phyloP scores from a whole-genome alignment of 2,888 invertebrate genomes.

The Patella ulyssiponensis region DNA sequence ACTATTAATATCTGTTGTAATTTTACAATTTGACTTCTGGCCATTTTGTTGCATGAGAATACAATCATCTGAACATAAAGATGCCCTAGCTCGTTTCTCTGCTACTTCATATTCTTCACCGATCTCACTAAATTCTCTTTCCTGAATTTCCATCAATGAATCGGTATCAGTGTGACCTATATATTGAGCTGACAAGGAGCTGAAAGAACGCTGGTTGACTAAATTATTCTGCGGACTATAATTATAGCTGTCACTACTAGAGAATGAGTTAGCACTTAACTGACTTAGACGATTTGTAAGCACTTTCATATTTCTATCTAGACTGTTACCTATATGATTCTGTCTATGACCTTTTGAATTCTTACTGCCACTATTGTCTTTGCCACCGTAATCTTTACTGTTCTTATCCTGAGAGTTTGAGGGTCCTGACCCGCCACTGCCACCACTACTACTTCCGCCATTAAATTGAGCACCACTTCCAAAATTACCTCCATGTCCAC shows the following conservation, averaged over 20 bases:
- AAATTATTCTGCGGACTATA: slow-evolving; percentile 18
- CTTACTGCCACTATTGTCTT: slow-evolving; percentile 42
- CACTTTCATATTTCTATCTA: slow-evolving; percentile 37
- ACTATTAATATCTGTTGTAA: slow-evolving; percentile 57
- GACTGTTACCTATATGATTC: slow-evolving; percentile 43
- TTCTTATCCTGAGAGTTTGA: slow-evolving; percentile 36
- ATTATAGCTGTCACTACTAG: slow-evolving; percentile 37
- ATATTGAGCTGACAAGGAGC: background rate
- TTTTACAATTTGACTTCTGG: slow-evolving; percentile 28
- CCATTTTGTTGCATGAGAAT: slow-evolving; percentile 20
- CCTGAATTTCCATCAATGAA: background rate
- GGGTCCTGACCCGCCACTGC: slow-evolving; percentile 33
- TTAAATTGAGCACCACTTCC: slow-evolving; percentile 40
- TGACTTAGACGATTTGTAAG: slow-evolving; percentile 42
- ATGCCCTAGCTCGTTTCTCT: background rate
- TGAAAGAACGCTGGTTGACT: slow-evolving; percentile 10
- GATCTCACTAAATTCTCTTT: slow-evolving; percentile 1
- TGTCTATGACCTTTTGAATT: slow-evolving; percentile 46
- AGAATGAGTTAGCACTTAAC: slow-evolving; percentile 47
- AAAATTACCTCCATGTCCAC: slow-evolving; percentile 53
- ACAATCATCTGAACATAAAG: slow-evolving; percentile 21
- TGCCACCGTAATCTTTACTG: slow-evolving; percentile 26
- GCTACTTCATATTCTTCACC: slow-evolving; percentile 4
- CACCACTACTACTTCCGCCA: slow-evolving; percentile 43
- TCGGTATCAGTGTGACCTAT: background rate